Base-by-base conservation (phyloP, 2,797 vertebrate genomes). In the Mormyrus hasselquistii region DNA sequence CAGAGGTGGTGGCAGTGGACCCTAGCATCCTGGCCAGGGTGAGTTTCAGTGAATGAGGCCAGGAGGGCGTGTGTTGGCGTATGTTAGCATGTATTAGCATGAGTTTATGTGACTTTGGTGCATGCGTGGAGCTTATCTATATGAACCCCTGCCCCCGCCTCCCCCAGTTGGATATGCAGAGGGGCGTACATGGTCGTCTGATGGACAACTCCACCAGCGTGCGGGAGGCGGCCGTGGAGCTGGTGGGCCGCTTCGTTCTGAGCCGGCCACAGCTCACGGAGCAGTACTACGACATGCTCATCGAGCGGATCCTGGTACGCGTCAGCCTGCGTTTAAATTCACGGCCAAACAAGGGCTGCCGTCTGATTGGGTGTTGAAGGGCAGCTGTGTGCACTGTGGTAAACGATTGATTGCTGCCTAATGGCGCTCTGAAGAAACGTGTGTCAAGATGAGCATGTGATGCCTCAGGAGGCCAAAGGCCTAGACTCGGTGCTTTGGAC, bases 131-230 rank as follows among this genome's bases (percentile, higher is more conserved):
- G 2, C 53, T 25, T 86, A 12, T 49, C 4, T 9, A 22, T 47
- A 84, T 38, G 22, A 50, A 90, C 22, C 8, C 0, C 90, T 91
- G 16, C 52, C 69, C n/a, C 22, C 38, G 90, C 41, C 22, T 59
- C 50, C 57, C 12, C 57, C 50, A 99, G 98, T 90, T 96, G 94
- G 98, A 99, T 93, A 99, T 99, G 98, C 98, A 99, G 87, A 96
- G 98, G 14, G 98, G 98, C 41, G 98, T 99, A 92, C 98, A 99
- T 38, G 97, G 98, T 14, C 97, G 98, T 34, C 94, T 99, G 86
- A 99, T 99, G 98, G 98, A 99, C 93, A 99, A 98, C 92, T 99
- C 98, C 85, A 99, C 98, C 79, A 99, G 98, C 89, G 98, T 99
- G 90, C 93, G 98, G 82, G 98, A 99, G 92, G 98, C 98, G 25